phyloP scores from a whole-genome alignment of 2,797 vertebrate genomes.

The Dendrocincla tyrannina region DNA sequence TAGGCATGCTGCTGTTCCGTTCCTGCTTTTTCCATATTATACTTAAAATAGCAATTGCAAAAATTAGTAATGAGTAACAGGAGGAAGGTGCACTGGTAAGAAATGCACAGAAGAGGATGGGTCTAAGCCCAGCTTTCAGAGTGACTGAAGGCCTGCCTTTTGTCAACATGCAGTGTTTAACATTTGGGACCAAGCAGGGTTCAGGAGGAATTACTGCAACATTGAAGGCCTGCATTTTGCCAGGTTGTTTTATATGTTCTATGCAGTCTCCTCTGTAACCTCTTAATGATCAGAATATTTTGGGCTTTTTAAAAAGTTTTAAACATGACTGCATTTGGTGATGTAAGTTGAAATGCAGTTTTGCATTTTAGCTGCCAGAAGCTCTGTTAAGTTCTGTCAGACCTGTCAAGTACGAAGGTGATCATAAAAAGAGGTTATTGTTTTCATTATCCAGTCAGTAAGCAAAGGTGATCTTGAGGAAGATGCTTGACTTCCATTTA shows the following conservation, averaged over 20 bases:
- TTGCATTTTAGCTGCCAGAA: background rate
- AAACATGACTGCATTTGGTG: background rate
- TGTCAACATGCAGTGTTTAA: background rate
- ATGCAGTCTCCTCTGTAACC: fast-evolving
- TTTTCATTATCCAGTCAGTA: background rate
- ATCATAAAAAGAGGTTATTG: background rate
- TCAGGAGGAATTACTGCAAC: background rate
- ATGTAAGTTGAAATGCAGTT: background rate
- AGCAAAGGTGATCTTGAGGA: background rate
- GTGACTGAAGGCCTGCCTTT: background rate
- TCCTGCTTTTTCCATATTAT: background rate
- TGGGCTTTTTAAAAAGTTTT: fast-evolving
- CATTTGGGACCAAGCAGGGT: background rate
- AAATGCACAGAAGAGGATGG: background rate
- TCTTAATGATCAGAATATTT: background rate
- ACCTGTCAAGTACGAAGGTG: background rate
- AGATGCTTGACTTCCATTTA: background rate
- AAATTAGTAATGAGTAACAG: background rate
- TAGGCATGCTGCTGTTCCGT: background rate
- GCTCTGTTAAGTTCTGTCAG: background rate
- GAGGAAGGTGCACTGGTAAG: background rate
- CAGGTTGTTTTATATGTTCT: background rate
- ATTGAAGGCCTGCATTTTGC: background rate
- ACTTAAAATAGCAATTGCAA: background rate
- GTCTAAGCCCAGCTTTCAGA: background rate